phyloP scores from a whole-genome alignment of 2,113 vertebrate genomes.

The Calidris pugnax region DNA sequence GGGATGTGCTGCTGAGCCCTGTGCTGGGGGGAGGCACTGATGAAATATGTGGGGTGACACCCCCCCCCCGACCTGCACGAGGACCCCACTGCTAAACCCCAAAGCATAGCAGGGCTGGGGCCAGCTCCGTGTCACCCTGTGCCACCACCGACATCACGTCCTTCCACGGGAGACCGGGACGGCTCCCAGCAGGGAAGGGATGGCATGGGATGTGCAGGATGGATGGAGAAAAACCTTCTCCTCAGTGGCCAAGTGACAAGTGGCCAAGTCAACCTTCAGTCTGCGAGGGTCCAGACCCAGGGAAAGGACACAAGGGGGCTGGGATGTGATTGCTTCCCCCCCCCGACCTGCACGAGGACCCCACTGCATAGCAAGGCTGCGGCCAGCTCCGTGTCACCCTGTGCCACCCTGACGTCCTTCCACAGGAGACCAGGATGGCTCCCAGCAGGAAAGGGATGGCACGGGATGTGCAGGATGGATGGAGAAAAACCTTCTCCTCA shows the following conservation, averaged over 20 bases:
- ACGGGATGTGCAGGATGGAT: not conserved
- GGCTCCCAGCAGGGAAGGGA: not conserved
- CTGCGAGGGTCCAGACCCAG: accelerated
- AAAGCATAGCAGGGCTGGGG: no score
- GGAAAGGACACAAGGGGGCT: accelerated
- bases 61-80: no score
- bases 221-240: not conserved
- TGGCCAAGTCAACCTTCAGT: no score
- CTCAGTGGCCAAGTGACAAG: not conserved
- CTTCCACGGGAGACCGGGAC: accelerated
- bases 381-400: not conserved
- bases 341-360: not conserved
- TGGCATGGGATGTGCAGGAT: not conserved
- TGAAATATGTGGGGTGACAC: accelerated
- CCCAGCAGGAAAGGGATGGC: not conserved
- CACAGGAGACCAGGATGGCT: accelerated
- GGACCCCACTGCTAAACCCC: not conserved
- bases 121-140: not conserved
- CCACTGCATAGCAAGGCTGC: no score
- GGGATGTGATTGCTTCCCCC: not conserved
- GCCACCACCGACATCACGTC: not conserved
- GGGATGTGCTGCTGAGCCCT: not conserved
- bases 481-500: not conserved
- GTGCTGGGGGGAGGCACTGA: not conserved
- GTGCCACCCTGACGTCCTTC: accelerated